phyloP scores from a whole-genome alignment of 2,797 vertebrate species.

The Channa striata region DNA sequence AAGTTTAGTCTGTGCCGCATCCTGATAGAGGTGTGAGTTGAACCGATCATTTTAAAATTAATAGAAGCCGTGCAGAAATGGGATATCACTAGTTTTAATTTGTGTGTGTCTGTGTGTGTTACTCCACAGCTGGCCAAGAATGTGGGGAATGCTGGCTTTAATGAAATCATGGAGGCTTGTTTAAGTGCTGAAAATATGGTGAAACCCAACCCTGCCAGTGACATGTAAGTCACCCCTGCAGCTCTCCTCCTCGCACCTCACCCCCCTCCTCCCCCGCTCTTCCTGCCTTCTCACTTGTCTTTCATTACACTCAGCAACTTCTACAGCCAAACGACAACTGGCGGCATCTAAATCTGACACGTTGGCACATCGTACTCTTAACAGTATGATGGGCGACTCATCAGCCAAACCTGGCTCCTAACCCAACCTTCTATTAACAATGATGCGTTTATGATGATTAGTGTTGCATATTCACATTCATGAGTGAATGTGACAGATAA shows the following conservation, averaged over 20 bases:
- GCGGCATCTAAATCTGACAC: background rate
- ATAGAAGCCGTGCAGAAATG: conserved; percentile 30
- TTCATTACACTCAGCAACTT: background rate
- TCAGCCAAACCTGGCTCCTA: background rate
- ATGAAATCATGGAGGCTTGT: conserved; percentile 98
- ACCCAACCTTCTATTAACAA: background rate
- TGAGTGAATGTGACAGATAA: too few species aligned
- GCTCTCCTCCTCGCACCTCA: background rate
- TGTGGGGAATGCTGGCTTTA: conserved; percentile 97
- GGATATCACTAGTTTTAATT: conserved; percentile 22
- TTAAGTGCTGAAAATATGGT: conserved; percentile 89
- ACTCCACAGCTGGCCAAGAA: conserved; percentile 96
- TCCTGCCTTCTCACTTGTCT: conserved; percentile 2
- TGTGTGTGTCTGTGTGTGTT: conserved; percentile 38
- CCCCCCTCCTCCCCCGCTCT: background rate
- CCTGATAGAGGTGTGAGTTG: conserved; percentile 29
- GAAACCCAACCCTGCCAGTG: conserved; percentile 94
- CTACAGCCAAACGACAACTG: background rate
- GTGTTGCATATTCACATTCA: too few species aligned
- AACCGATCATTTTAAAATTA: conserved; percentile 34
- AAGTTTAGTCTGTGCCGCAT: conserved; percentile 12
- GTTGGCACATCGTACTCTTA: background rate
- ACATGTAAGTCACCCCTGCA: conserved; percentile 90
- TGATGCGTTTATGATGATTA: background rate
- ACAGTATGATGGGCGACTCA: background rate